Evolutionary conservation across 2,888 invertebrate species (phyloP).

Genomic region (Papilio elwesi): DNA sequence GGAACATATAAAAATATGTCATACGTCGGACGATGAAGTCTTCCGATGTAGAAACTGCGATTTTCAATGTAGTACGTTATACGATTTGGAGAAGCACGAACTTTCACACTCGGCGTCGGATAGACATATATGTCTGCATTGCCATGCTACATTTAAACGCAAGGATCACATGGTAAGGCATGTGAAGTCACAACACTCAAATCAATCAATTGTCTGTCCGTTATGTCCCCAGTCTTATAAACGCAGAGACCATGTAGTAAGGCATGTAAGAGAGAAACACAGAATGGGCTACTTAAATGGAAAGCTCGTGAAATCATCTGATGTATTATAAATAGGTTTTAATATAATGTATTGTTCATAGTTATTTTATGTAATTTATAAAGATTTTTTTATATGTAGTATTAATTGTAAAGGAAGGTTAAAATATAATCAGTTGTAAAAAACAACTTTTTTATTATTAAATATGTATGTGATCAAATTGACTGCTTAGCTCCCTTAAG

Average conservation of each 20-base stretch:
- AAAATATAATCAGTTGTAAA: background rate
- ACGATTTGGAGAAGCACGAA: conserved; percentile 56
- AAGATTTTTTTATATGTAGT: conserved; percentile 2
- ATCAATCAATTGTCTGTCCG: conserved; percentile 56
- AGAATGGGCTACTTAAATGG: conserved; percentile 58
- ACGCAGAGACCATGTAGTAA: conserved; percentile 61
- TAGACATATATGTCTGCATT: conserved; percentile 58
- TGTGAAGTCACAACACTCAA: conserved; percentile 60
- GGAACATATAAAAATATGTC: conserved; percentile 58
- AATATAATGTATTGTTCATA: background rate
- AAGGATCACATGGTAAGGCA: conserved; percentile 68
- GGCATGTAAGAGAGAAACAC: conserved; percentile 67
- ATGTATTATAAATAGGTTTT: conserved; percentile 44
- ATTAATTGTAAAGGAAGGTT: background rate
- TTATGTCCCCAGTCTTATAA: conserved; percentile 61
- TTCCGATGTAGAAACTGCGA: conserved; percentile 58
- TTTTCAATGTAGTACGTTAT: conserved; percentile 49
- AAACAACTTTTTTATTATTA: background rate
- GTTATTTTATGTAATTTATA: background rate
- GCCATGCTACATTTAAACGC: conserved; percentile 59
- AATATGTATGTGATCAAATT: too few species aligned
- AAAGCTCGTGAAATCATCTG: conserved; percentile 52
- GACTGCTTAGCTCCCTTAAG: too few species aligned
- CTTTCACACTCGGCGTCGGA: conserved; percentile 49
- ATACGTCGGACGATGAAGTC: conserved; percentile 47